Conservation (phyloP, 2,113 vertebrate genomes). For the Trematocara nigrifrons region DNA sequence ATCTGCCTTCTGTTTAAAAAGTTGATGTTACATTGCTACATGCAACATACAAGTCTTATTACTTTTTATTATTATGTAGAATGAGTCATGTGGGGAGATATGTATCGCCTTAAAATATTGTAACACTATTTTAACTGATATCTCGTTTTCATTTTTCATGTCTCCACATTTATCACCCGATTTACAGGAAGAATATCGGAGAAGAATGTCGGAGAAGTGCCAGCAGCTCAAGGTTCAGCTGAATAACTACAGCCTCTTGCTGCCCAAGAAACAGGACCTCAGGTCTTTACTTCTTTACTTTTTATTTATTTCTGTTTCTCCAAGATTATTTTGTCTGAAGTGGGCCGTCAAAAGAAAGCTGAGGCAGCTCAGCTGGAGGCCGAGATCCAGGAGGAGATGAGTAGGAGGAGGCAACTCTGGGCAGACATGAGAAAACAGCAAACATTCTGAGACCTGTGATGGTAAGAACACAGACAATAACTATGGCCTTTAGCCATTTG, state of each 20-base stretch:
- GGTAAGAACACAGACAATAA: conserved; percentile 9
- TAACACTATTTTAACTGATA: not conserved
- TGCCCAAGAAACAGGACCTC: not conserved
- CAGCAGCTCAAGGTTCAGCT: not conserved
- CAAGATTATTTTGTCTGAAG: not conserved
- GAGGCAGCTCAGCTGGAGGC: not conserved
- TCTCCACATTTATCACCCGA: not conserved
- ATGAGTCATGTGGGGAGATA: accelerated
- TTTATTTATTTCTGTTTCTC: not conserved
- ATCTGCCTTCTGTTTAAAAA: not conserved
- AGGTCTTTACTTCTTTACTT: not conserved
- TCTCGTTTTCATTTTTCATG: not conserved
- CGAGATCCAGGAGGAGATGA: conserved; percentile 44
- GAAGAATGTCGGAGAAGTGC: not conserved
- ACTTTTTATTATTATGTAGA: not conserved
- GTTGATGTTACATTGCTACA: not conserved
- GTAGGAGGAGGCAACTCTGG: conserved; percentile 10
- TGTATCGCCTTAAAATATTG: not conserved
- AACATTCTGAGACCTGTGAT: conserved; percentile 50
- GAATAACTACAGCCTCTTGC: not conserved
- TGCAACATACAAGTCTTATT: not conserved
- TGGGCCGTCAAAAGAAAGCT: not conserved
- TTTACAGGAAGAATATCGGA: not conserved
- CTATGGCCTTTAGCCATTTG: not conserved
- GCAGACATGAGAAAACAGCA: conserved; percentile 39